Conservation (phyloP, 2,113 vertebrate species). For the Pantherophis guttatus region DNA sequence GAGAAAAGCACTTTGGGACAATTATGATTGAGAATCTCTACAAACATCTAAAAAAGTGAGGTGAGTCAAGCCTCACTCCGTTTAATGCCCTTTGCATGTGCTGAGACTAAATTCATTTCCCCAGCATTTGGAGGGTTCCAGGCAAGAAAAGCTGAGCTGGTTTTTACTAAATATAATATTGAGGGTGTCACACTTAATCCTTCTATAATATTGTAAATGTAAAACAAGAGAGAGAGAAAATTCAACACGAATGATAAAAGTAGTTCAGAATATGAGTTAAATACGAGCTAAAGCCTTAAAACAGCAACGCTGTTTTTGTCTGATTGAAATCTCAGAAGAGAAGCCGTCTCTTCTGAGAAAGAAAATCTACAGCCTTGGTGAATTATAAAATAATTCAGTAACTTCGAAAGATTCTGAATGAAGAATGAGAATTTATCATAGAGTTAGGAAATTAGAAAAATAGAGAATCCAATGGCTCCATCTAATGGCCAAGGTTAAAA, state of each 20-base stretch:
- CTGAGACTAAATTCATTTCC: not conserved
- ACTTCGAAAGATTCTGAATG: not conserved
- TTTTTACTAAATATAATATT: not conserved
- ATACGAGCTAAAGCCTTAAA: not conserved
- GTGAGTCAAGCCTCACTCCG: not conserved
- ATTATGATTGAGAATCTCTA: not conserved
- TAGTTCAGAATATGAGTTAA: not conserved
- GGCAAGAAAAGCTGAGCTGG: not conserved
- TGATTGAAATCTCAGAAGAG: not conserved
- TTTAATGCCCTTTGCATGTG: not conserved
- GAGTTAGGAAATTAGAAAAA: not conserved
- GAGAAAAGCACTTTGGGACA: not conserved
- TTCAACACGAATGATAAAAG: not conserved
- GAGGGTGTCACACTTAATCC: not conserved
- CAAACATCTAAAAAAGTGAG: not conserved
- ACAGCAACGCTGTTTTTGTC: not conserved
- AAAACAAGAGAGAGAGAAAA: not conserved
- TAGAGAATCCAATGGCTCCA: slow-evolving; percentile 16
- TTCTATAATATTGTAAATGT: not conserved
- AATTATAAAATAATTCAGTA: not conserved
- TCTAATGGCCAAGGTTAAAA: slow-evolving; percentile 28
- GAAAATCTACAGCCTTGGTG: not conserved
- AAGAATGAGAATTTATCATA: not conserved
- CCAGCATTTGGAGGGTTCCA: not conserved
- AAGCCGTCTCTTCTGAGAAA: not conserved